phyloP scores from a whole-genome alignment of 2,113 vertebrate genomes.

The Antennarius striatus region DNA sequence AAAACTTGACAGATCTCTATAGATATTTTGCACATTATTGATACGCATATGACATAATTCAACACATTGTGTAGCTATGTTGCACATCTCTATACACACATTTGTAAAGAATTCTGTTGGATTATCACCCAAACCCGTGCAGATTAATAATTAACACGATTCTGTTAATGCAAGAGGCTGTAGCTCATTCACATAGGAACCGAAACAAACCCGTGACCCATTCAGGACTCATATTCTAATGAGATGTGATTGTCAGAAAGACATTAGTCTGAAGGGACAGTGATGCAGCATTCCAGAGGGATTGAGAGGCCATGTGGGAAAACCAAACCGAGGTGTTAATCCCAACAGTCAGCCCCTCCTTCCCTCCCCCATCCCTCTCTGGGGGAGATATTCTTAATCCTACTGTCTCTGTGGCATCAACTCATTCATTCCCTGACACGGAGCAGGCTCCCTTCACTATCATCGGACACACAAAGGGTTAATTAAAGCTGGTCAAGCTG shows the following conservation, averaged over 20 bases:
- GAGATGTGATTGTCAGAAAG: conserved; percentile 31
- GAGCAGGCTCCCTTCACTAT: conserved; percentile 18
- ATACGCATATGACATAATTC: too few species aligned
- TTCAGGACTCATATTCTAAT: conserved; percentile 28
- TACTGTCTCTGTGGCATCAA: conserved; percentile 30
- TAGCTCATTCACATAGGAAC: neutral
- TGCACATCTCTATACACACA: too few species aligned
- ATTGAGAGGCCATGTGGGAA: conserved; percentile 63
- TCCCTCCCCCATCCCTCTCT: conserved; percentile 46
- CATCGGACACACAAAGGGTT: conserved; percentile 42
- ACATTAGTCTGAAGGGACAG: conserved; percentile 49
- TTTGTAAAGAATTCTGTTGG: too few species aligned
- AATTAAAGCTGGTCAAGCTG: conserved; percentile 44
- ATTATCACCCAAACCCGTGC: too few species aligned
- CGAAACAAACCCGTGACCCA: neutral
- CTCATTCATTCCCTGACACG: conserved; percentile 37
- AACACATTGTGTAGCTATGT: too few species aligned
- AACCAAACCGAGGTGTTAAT: conserved; percentile 68
- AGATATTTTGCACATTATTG: too few species aligned
- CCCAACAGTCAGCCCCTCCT: conserved; percentile 42
- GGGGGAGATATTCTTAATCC: conserved; percentile 58
- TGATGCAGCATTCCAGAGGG: conserved; percentile 61
- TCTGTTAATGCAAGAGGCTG: too few species aligned
- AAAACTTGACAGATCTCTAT: too few species aligned
- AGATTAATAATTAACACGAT: too few species aligned